Conservation (phyloP, 2,888 invertebrate genomes). For the Nephrotoma flavescens region DNA sequence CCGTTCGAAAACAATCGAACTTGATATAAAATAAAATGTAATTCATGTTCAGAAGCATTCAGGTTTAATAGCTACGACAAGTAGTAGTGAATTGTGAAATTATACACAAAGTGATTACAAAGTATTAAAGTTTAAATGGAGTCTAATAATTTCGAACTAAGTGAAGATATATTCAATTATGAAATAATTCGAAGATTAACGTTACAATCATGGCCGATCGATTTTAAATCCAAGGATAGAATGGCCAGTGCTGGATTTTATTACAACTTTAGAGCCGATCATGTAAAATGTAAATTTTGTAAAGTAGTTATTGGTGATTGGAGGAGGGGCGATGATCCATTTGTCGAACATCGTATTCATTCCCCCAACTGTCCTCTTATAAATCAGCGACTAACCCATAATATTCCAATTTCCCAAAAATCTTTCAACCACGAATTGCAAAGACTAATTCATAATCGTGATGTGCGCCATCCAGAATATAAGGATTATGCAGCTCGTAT, state of each 20-base stretch:
- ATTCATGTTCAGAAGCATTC: too few species aligned
- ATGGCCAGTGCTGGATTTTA: slow-evolving; percentile 75
- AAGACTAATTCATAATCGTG: not conserved
- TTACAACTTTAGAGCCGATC: slow-evolving; percentile 57
- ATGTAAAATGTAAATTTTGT: slow-evolving; percentile 69
- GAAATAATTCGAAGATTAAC: not conserved
- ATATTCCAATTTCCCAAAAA: slow-evolving; percentile 35
- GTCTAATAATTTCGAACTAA: not conserved
- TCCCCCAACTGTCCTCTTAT: slow-evolving; percentile 69
- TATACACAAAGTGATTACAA: not conserved
- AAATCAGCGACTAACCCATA: slow-evolving; percentile 44
- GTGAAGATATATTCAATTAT: not conserved
- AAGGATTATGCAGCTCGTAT: slow-evolving; percentile 54
- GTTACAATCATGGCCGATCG: not conserved
- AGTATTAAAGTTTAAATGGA: not conserved
- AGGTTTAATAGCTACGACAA: not conserved
- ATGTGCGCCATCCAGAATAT: slow-evolving; percentile 42
- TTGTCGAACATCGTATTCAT: slow-evolving; percentile 66
- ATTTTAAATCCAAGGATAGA: slow-evolving; percentile 11
- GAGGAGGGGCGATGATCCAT: slow-evolving; percentile 68
- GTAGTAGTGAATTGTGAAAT: not conserved
- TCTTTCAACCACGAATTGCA: not conserved
- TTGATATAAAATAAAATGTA: too few species aligned
- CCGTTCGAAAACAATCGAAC: too few species aligned
- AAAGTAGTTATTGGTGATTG: slow-evolving; percentile 66